Conservation (phyloP, 2,113 vertebrate species). For the Phalacrocorax pelagicus region DNA sequence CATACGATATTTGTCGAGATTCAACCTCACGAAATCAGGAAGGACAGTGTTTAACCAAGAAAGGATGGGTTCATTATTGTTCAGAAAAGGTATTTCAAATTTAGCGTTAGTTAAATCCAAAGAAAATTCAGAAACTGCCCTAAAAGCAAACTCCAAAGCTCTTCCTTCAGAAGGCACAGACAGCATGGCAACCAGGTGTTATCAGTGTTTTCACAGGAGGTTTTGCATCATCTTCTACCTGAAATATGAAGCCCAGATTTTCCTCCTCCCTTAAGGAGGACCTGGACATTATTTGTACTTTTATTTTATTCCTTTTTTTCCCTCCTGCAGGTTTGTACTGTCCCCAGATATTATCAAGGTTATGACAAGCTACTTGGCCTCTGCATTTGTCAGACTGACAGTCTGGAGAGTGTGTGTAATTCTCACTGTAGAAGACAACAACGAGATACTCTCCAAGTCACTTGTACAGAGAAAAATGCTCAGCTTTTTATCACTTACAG, state of each 20-base stretch:
- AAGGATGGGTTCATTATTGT: constrained; percentile 83
- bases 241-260: neutral
- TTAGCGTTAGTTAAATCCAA: fast-evolving
- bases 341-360: constrained; percentile 74
- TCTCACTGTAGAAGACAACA: constrained; percentile 67
- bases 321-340: constrained; percentile 79
- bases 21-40: constrained; percentile 78
- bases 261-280: neutral
- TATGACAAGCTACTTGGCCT: constrained; percentile 84
- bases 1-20: constrained; percentile 75
- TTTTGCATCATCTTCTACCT: neutral
- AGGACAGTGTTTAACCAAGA: constrained; percentile 79
- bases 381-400: constrained; percentile 78
- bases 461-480: constrained; percentile 38
- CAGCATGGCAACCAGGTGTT: neutral
- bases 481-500: constrained; percentile 36
- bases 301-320: neutral
- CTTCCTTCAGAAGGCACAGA: neutral
- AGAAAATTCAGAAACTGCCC: neutral
- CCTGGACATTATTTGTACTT: no score
- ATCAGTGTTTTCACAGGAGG: neutral
- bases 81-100: constrained; percentile 75
- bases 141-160: neutral
- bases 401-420: constrained; percentile 66
- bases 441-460: constrained; percentile 60